Evolutionary conservation across 1,140 invertebrate genomes (phyloP).

Genomic region (Delia radicum): DNA sequence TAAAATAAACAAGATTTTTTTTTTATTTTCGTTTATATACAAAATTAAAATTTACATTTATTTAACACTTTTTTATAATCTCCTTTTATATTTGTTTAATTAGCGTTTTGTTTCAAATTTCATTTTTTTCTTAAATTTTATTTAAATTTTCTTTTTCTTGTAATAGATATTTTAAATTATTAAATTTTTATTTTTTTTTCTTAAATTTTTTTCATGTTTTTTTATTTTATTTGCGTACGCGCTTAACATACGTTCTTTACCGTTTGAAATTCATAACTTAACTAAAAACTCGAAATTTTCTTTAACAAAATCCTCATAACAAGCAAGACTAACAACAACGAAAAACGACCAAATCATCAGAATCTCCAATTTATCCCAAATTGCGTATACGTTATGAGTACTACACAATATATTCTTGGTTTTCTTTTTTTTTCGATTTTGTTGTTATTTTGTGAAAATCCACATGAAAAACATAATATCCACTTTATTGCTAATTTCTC

Average conservation of each 20-base stretch:
- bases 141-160: too few relatives aligned
- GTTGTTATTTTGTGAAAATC: too few relatives aligned
- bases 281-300: conserved; percentile 5
- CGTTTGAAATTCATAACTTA: conserved; percentile 18
- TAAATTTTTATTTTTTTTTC: background rate
- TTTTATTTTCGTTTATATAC: too few relatives aligned
- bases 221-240: conserved; percentile 4
- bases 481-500: background rate
- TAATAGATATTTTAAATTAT: background rate
- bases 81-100: too few relatives aligned
- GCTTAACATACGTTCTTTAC: conserved; percentile 7
- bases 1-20: too few relatives aligned
- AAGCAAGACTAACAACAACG: background rate
- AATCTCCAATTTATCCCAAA: conserved; percentile 1
- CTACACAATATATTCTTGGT: background rate
- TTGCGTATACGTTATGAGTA: background rate
- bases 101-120: too few relatives aligned
- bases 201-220: background rate
- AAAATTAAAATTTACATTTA: too few relatives aligned
- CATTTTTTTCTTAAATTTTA: too few relatives aligned
- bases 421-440: too few relatives aligned
- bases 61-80: too few relatives aligned
- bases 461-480: background rate
- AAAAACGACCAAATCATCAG: background rate
- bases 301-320: background rate